These are phyloP conservation scores for Leptinotarsa peninsularis DNA, from an alignment of 2,888 invertebrate genomes.

Conservation along the genomic window DNA sequence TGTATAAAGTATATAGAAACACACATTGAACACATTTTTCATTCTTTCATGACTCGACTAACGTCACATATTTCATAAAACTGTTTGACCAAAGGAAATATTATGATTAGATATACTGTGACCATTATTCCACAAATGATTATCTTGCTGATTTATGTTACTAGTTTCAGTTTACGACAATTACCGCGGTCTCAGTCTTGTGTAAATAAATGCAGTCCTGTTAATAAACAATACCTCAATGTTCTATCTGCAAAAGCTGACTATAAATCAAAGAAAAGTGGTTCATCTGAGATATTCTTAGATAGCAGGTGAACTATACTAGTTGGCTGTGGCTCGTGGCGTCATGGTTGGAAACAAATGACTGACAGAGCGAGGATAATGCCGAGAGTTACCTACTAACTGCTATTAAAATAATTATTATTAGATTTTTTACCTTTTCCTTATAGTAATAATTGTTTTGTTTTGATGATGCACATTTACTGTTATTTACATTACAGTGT, in stretches of 20 bases:
- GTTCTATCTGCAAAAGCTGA: constrained; percentile 48
- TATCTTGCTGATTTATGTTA: constrained; percentile 40
- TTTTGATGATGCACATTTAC: constrained; percentile 59
- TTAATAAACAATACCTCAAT: constrained; percentile 52
- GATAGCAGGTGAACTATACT: constrained; percentile 65
- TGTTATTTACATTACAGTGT: constrained; percentile 44
- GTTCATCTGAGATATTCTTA: constrained; percentile 61
- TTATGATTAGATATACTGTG: constrained; percentile 37
- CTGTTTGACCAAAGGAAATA: constrained; percentile 33
- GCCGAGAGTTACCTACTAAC: constrained; percentile 64
- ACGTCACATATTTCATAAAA: constrained; percentile 32
- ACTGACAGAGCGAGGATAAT: constrained; percentile 69
- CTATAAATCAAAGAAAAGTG: constrained; percentile 58
- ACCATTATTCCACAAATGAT: constrained; percentile 42
- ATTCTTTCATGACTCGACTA: constrained; percentile 23
- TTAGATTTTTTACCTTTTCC: constrained; percentile 63
- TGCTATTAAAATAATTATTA: constrained; percentile 68
- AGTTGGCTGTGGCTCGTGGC: constrained; percentile 66
- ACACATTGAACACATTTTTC: constrained; percentile 16
- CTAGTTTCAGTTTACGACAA: constrained; percentile 38
- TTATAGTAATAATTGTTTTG: constrained; percentile 59
- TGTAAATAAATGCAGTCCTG: constrained; percentile 44
- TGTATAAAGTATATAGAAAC: neutral
- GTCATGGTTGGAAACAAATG: constrained; percentile 69
- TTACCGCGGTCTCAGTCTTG: constrained; percentile 34